Conservation (phyloP, 2,888 invertebrate genomes). For the Onthophagus sagittarius region DNA sequence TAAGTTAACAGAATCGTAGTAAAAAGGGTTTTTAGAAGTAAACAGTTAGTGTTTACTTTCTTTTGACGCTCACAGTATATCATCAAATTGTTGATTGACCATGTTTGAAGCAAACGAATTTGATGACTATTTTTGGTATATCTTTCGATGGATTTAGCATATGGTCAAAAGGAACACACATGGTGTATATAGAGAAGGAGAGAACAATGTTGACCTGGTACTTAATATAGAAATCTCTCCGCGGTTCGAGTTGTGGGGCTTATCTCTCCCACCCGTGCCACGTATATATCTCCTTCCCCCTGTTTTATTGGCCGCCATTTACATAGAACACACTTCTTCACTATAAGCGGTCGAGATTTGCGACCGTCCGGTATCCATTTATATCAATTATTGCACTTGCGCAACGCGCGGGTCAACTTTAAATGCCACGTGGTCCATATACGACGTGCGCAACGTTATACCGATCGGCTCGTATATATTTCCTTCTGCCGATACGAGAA, state of each 20-base stretch:
- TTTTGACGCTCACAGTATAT: too few species aligned
- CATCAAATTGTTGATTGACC: too few species aligned
- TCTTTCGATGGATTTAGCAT: not conserved
- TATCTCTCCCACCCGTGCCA: not conserved
- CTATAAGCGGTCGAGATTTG: constrained; percentile 38
- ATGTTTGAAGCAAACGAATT: too few species aligned
- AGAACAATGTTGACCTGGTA: not conserved
- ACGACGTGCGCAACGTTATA: not conserved
- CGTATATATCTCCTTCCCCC: constrained; percentile 20
- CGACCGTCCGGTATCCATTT: constrained; percentile 32
- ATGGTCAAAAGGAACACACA: not conserved
- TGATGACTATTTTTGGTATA: too few species aligned
- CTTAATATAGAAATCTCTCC: constrained; percentile 10
- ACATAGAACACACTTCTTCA: constrained; percentile 46
- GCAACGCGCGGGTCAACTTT: constrained; percentile 18
- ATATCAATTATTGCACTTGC: constrained; percentile 36
- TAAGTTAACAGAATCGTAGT: too few species aligned
- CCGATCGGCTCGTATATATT: not conserved
- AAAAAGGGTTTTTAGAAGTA: too few species aligned
- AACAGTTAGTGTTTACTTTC: too few species aligned
- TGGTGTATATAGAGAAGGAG: not conserved
- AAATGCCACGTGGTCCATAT: constrained; percentile 7
- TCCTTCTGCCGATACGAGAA: not conserved
- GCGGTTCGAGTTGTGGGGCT: not conserved
- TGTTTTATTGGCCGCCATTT: constrained; percentile 42